Percentiles rank a stretch among this genome's conserved stretches.
Evolutionary conservation across 2,888 invertebrate genomes (phyloP).

Genomic region (Mesorhabditis belari): DNA sequence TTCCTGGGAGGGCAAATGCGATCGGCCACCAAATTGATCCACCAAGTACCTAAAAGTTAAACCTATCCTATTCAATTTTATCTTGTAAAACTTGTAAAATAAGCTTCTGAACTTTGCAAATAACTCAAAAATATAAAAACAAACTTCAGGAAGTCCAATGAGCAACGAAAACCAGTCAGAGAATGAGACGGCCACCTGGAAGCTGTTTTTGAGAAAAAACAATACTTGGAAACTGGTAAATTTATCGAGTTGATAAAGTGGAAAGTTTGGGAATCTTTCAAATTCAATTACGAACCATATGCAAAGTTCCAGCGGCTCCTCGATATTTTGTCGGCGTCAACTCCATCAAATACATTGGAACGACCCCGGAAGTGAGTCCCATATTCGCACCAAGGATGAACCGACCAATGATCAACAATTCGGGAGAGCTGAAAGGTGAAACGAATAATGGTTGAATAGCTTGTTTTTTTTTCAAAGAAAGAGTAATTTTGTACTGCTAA

Average conservation of each 20-base stretch:
- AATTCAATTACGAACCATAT: conserved; percentile 48
- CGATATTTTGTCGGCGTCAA: conserved; percentile 54
- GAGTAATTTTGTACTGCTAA: not conserved
- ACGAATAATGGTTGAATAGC: too few species aligned
- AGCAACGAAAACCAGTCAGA: conserved; percentile 56
- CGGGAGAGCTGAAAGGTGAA: conserved; percentile 51
- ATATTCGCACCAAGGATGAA: conserved; percentile 52
- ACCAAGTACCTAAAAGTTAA: conserved; percentile 43
- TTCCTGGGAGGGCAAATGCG: conserved; percentile 53
- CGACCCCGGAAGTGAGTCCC: conserved; percentile 56
- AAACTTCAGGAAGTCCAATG: conserved; percentile 54
- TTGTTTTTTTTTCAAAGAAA: too few species aligned
- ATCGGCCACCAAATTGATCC: conserved; percentile 53
- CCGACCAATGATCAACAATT: conserved; percentile 56
- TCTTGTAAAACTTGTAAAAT: too few species aligned
- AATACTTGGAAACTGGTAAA: too few species aligned
- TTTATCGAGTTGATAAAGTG: too few species aligned
- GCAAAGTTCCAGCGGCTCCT: conserved; percentile 56
- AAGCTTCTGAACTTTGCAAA: too few species aligned
- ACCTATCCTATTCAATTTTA: too few species aligned
- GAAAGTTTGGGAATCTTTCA: too few species aligned
- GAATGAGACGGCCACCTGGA: conserved; percentile 53
- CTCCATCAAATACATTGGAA: conserved; percentile 57
- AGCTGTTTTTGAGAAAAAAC: not conserved
- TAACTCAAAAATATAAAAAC: too few species aligned